Percentiles rank a stretch among this genome's conserved stretches.
These are phyloP conservation scores for Heliconius aoede DNA, from an alignment of 2,888 invertebrate species.

Conservation along the genomic window DNA sequence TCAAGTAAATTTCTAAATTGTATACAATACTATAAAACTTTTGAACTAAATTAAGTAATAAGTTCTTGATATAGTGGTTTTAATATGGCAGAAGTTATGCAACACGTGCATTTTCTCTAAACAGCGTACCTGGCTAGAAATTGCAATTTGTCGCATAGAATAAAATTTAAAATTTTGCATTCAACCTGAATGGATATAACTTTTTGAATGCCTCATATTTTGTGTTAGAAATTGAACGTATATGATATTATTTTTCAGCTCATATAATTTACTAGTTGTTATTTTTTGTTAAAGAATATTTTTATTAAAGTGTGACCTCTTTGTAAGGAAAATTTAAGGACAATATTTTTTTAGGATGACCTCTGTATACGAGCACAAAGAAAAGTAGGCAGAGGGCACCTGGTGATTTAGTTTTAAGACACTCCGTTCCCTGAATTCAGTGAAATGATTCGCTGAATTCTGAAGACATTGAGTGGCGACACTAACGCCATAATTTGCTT, in stretches of 20 bases:
- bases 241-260: not conserved
- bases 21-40: slow-evolving; percentile 22
- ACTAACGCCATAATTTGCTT: too few species aligned
- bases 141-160: slow-evolving; percentile 56
- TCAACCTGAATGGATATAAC: not conserved
- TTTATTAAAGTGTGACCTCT: too few species aligned
- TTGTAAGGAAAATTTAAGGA: too few species aligned
- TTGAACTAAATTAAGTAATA: slow-evolving; percentile 47
- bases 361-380: too few species aligned
- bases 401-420: too few species aligned
- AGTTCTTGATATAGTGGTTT: slow-evolving; percentile 60
- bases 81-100: slow-evolving; percentile 60
- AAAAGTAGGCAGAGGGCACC: too few species aligned
- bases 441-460: too few species aligned
- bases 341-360: too few species aligned
- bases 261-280: too few species aligned
- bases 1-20: slow-evolving; percentile 7
- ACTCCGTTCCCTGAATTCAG: too few species aligned
- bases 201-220: not conserved
- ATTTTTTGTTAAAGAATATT: too few species aligned
- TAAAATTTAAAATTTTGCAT: slow-evolving; percentile 27
- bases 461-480: too few species aligned
- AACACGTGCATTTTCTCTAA: slow-evolving; percentile 63
- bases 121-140: slow-evolving; percentile 62
- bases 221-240: not conserved